Evolutionary conservation across 2,113 vertebrate species (phyloP).

Genomic region (Mustela lutreola): DNA sequence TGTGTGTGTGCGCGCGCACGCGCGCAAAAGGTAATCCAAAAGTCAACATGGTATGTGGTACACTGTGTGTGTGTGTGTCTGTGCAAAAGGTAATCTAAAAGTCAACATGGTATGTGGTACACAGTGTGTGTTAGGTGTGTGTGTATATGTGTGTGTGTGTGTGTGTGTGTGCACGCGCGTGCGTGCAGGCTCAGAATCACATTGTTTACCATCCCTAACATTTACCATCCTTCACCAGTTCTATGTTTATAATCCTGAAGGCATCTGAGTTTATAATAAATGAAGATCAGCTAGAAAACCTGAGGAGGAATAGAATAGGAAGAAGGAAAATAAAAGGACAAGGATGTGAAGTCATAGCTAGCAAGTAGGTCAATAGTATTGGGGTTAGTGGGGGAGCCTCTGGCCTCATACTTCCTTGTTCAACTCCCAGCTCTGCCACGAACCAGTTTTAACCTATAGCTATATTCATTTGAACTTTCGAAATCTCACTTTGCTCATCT

Average conservation of each 20-base stretch:
- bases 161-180: accelerated
- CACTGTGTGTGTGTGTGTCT: neutral
- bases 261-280: constrained; percentile 51
- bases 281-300: constrained; percentile 30
- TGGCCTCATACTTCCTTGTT: neutral
- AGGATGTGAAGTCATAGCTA: neutral
- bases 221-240: neutral
- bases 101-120: neutral
- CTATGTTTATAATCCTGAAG: neutral
- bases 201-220: neutral
- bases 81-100: constrained; percentile 5
- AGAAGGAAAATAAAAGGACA: neutral
- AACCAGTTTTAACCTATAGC: constrained; percentile 21
- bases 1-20: neutral
- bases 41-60: neutral
- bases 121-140: neutral
- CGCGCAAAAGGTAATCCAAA: constrained; percentile 26
- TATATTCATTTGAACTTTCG: constrained; percentile 19
- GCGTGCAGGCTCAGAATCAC: neutral
- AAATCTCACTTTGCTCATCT: constrained; percentile 62
- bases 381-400: neutral
- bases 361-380: neutral
- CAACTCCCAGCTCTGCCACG: neutral
- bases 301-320: neutral
- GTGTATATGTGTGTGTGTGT: too few species aligned